Evolutionary conservation across 2,888 invertebrate genomes (phyloP).

Genomic region (Pyrrhia umbra): DNA sequence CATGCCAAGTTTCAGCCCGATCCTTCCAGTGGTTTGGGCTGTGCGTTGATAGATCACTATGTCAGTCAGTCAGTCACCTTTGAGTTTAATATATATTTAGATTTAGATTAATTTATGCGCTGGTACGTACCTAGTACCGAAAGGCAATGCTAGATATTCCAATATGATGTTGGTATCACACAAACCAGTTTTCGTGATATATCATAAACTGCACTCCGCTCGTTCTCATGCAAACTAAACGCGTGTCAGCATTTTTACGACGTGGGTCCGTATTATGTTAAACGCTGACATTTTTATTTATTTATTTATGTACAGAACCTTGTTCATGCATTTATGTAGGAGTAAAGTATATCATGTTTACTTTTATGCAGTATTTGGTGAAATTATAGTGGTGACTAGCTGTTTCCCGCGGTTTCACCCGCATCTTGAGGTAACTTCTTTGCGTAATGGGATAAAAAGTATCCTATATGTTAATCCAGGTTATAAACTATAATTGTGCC

Average conservation of each 20-base stretch:
- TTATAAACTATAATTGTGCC: too few species aligned
- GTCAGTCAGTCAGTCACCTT: too few species aligned
- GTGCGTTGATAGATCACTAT: too few species aligned
- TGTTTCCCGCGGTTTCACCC: neutral
- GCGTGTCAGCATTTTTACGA: slow-evolving; percentile 41
- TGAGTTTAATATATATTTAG: too few species aligned
- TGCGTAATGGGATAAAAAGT: too few species aligned
- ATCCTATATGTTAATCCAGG: too few species aligned
- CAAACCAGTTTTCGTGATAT: slow-evolving; percentile 1
- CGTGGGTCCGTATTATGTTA: slow-evolving; percentile 31
- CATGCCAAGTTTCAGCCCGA: too few species aligned
- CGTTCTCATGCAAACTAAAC: slow-evolving; percentile 15
- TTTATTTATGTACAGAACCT: slow-evolving; percentile 27
- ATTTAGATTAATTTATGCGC: too few species aligned
- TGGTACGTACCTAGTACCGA: too few species aligned
- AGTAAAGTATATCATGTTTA: neutral
- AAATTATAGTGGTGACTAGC: too few species aligned
- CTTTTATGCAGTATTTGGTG: neutral
- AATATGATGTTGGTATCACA: neutral
- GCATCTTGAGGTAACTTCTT: too few species aligned
- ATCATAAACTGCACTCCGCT: slow-evolving; percentile 19
- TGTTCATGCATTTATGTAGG: slow-evolving; percentile 28
- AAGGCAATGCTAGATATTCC: neutral
- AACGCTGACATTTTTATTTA: slow-evolving; percentile 23
- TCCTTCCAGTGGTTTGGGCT: too few species aligned